Evolutionary conservation across 1,140 invertebrate genomes (phyloP).

Genomic region (Druon quercuslanigerum): DNA sequence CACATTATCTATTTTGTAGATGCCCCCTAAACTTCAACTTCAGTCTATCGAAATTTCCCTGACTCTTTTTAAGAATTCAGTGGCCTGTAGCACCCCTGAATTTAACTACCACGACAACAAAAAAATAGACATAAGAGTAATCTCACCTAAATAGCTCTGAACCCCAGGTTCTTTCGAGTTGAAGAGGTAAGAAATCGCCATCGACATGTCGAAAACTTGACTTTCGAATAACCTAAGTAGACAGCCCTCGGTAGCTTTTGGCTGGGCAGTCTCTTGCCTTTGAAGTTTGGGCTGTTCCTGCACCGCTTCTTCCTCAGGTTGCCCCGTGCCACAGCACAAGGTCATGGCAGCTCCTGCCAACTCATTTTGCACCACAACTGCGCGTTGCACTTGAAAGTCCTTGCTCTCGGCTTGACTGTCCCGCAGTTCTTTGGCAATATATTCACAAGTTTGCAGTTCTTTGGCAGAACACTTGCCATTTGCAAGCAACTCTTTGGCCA

Average conservation of each 20-base stretch:
- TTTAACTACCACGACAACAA: no score
- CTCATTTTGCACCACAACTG: constrained; percentile 51
- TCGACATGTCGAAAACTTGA: constrained; percentile 97
- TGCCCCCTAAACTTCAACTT: no score
- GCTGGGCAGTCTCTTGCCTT: constrained; percentile 68
- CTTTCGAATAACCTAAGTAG: constrained; percentile 96
- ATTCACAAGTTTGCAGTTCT: constrained; percentile 52
- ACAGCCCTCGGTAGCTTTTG: constrained; percentile 74
- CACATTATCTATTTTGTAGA: no score
- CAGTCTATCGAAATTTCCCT: no score
- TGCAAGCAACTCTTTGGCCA: constrained; percentile 32
- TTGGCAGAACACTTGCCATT: constrained; percentile 35
- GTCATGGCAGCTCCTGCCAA: constrained; percentile 71
- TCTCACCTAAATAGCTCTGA: constrained; percentile 92
- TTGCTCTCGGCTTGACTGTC: constrained; percentile 34
- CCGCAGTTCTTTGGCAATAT: constrained; percentile 46
- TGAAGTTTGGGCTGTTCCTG: constrained; percentile 61
- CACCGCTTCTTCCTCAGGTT: constrained; percentile 59
- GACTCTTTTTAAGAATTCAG: no score
- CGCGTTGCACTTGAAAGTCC: constrained; percentile 17
- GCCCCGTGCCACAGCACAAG: constrained; percentile 69
- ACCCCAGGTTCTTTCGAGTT: constrained; percentile 99
- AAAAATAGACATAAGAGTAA: neutral
- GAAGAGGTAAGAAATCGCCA: constrained; percentile 97
- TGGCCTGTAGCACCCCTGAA: no score